A percentile compares a stretch with the other conserved stretches of the same genome.
Conservation (phyloP, 2,113 vertebrate species). For the rat (Rattus norvegicus) region GRCr8 NC_086034.1:53283501-53284000, state of each 20-base stretch:
- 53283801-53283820: neutral
- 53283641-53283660: conserved; percentile 67
- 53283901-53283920: neutral
- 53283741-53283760: conserved; percentile 39
- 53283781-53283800: conserved; percentile 34
- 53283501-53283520: neutral
- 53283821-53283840: conserved; percentile 7
- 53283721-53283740: conserved; percentile 71
- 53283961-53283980: neutral
- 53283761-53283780: conserved; percentile 38
- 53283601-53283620: conserved; percentile 66
- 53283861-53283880: neutral
- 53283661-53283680: conserved; percentile 43
- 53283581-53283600: conserved; percentile 43
- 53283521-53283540: neutral
- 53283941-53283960: conserved; percentile 44
- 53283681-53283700: conserved; percentile 59
- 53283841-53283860: neutral
- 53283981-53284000: conserved; percentile 54
- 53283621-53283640: conserved; percentile 55
- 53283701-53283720: conserved; percentile 70
- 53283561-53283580: conserved; percentile 20
- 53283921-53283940: neutral
- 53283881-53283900: neutral
- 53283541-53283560: conserved; percentile 43